Conservation (phyloP, 2,113 vertebrate species). For the Oncorhynchus gorbuscha region DNA sequence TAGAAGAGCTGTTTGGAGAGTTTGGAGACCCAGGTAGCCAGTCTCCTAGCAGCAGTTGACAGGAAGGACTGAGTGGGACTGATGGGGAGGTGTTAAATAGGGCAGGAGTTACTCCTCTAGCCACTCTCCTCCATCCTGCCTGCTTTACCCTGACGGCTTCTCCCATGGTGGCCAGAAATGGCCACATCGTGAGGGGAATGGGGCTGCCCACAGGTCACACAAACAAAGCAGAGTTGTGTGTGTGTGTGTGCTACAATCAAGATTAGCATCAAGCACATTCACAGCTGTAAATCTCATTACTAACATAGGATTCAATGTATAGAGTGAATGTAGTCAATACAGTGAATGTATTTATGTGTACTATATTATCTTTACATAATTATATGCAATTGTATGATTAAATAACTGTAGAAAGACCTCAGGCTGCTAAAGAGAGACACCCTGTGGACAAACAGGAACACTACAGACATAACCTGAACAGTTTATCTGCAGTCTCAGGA, state of each 20-base stretch:
- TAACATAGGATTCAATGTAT: no score
- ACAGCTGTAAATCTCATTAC: background rate
- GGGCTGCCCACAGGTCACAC: conserved; percentile 25
- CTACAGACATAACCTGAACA: conserved; percentile 8
- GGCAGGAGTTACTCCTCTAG: conserved; percentile 43
- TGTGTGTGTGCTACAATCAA: conserved; percentile 5
- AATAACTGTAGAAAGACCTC: background rate
- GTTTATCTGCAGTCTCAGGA: no score
- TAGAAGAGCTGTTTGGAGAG: no score
- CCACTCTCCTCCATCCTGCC: conserved; percentile 45
- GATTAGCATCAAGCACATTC: conserved; percentile 22
- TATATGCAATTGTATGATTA: no score
- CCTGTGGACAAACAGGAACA: conserved; percentile 32
- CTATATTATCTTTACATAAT: no score
- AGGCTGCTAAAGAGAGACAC: conserved; percentile 31
- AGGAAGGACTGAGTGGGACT: conserved; percentile 35
- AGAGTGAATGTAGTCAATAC: no score
- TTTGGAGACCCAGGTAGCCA: conserved; percentile 15
- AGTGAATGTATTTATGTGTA: no score
- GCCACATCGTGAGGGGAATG: conserved; percentile 23
- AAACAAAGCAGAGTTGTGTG: conserved; percentile 26
- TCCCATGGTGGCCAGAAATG: conserved; percentile 40
- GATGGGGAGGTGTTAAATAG: conserved; percentile 40
- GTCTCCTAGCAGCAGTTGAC: conserved; percentile 43
- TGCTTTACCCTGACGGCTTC: conserved; percentile 48